Conservation (phyloP, 2,797 vertebrate species). For the Moxostoma hubbsi region DNA sequence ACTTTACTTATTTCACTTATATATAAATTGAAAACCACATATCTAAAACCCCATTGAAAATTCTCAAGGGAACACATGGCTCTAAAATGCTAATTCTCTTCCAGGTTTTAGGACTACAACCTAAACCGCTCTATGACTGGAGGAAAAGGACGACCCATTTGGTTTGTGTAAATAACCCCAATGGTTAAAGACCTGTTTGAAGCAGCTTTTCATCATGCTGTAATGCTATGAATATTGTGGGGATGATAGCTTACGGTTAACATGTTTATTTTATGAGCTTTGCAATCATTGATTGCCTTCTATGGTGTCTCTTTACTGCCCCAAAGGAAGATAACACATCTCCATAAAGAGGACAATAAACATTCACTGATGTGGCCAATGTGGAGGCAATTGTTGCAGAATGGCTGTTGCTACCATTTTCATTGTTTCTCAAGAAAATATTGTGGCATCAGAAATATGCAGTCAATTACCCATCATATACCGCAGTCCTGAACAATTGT, state of each 20-base stretch:
- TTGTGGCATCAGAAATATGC: not conserved
- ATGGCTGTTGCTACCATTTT: conserved; percentile 34
- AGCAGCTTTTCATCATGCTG: conserved; percentile 23
- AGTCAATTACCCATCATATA: conserved; percentile 23
- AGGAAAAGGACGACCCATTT: conserved; percentile 28
- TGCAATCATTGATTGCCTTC: conserved; percentile 30
- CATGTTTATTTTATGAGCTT: conserved; percentile 45
- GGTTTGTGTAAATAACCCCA: conserved; percentile 25
- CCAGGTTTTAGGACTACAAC: too few relatives aligned
- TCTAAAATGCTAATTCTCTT: too few relatives aligned
- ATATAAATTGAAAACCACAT: too few relatives aligned
- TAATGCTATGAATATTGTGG: conserved; percentile 26
- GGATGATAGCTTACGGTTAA: conserved; percentile 35
- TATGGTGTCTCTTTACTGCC: conserved; percentile 41
- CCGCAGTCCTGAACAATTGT: not conserved
- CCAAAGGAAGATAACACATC: conserved; percentile 46
- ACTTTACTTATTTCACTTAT: too few relatives aligned
- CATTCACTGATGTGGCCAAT: conserved; percentile 33
- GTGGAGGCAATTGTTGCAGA: conserved; percentile 31
- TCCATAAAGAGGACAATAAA: conserved; percentile 44
- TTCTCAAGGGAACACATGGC: too few relatives aligned
- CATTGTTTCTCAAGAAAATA: conserved; percentile 35
- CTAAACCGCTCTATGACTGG: not conserved
- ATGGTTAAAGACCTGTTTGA: conserved; percentile 23
- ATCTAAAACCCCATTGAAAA: too few relatives aligned